Evolutionary conservation across 1,140 invertebrate species (phyloP).

Genomic region (Zaprionus capensis): DNA sequence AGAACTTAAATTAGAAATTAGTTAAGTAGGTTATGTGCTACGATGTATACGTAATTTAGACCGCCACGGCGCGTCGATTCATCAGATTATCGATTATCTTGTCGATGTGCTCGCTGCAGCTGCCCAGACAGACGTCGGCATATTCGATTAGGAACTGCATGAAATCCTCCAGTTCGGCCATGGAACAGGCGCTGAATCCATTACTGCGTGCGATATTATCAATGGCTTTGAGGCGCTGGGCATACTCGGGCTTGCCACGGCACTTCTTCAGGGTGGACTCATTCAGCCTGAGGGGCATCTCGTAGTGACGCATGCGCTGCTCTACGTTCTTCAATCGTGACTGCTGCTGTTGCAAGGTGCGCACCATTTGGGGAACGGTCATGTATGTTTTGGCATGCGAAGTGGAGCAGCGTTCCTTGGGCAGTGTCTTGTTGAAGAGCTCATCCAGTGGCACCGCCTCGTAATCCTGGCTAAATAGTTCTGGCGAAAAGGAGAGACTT

Average conservation of each 20-base stretch:
- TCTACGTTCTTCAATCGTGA: slow-evolving; percentile 58
- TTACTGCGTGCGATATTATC: slow-evolving; percentile 60
- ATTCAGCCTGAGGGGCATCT: slow-evolving; percentile 49
- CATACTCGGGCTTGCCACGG: slow-evolving; percentile 59
- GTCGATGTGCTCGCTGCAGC: slow-evolving; percentile 76
- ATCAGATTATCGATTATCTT: slow-evolving; percentile 70
- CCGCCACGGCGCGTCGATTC: slow-evolving; percentile 55
- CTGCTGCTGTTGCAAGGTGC: slow-evolving; percentile 60
- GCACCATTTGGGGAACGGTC: slow-evolving; percentile 66
- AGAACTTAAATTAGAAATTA: background rate
- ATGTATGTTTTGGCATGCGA: slow-evolving; percentile 5
- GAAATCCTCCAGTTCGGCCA: slow-evolving; percentile 71
- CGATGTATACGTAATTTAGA: slow-evolving; percentile 24
- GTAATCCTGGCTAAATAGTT: slow-evolving; percentile 62
- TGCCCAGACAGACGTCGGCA: slow-evolving; percentile 70
- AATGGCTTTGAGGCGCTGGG: slow-evolving; percentile 65
- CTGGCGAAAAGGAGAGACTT: slow-evolving; percentile 64
- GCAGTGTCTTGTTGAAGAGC: slow-evolving; percentile 60
- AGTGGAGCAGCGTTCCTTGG: slow-evolving; percentile 3
- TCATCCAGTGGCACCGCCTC: slow-evolving; percentile 74
- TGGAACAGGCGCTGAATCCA: slow-evolving; percentile 65
- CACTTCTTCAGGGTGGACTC: slow-evolving; percentile 49
- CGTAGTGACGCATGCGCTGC: slow-evolving; percentile 59
- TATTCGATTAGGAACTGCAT: slow-evolving; percentile 76
- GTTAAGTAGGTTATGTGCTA: background rate